Conservation (phyloP, 2,888 invertebrate genomes). For the Drosophila meridiana region DNA sequence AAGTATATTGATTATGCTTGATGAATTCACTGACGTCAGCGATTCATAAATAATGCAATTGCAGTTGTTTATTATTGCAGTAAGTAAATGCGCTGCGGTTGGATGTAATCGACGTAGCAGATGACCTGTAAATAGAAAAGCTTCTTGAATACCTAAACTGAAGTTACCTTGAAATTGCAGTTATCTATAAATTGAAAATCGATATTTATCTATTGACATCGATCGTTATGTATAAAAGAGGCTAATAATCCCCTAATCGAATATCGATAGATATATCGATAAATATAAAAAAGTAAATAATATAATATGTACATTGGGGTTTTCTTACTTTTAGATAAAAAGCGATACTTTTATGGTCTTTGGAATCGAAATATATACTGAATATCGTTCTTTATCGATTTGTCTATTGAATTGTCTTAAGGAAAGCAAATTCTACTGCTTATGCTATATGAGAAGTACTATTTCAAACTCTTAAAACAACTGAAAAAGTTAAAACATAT, state of each 20-base stretch:
- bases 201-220: neutral
- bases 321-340: too few relatives aligned
- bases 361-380: neutral
- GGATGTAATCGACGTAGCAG: neutral
- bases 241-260: neutral
- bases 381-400: neutral
- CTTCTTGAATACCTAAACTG: neutral
- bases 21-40: constrained; percentile 8
- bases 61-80: constrained; percentile 1
- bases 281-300: neutral
- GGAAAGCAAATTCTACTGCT: neutral
- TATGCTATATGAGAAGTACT: neutral
- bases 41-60: constrained; percentile 12
- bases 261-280: neutral
- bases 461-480: neutral
- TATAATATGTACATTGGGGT: too few relatives aligned
- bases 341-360: too few relatives aligned
- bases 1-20: constrained; percentile 7
- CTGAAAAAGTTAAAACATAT: neutral
- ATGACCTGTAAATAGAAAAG: neutral
- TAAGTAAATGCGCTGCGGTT: neutral
- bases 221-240: too few relatives aligned
- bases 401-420: too few relatives aligned
- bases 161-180: neutral
- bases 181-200: neutral